Percentiles rank a stretch among this genome's conserved stretches.
Conservation (phyloP, 2,888 invertebrate genomes). For the Nomada ruficornis region DNA sequence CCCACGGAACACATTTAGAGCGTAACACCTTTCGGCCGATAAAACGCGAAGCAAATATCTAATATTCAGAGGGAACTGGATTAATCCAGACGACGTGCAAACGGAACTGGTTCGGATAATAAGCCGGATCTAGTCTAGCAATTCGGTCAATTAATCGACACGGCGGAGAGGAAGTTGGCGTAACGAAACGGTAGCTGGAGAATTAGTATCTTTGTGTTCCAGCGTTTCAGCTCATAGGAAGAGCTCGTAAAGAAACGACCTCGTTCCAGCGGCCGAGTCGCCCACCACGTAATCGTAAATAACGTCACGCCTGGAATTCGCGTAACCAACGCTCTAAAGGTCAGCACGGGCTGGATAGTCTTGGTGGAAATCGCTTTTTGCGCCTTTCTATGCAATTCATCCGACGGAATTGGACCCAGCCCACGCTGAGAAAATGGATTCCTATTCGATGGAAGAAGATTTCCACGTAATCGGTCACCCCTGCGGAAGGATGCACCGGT, state of each 20-base stretch:
- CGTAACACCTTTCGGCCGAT: too few species aligned
- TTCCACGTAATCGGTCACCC: background rate
- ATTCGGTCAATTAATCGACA: constrained; percentile 38
- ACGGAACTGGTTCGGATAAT: constrained; percentile 6
- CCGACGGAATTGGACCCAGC: constrained; percentile 39
- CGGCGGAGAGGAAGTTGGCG: background rate
- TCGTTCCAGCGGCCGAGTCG: background rate
- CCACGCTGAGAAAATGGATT: constrained; percentile 38
- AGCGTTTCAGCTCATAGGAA: constrained; percentile 6
- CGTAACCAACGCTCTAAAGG: constrained; percentile 12
- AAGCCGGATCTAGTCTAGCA: constrained; percentile 2
- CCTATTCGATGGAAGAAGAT: background rate
- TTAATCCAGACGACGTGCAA: constrained; percentile 25
- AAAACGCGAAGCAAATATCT: constrained; percentile 16
- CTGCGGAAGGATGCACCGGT: constrained; percentile 7
- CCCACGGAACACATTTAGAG: background rate
- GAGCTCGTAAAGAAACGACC: constrained; percentile 15
- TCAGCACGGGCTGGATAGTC: background rate
- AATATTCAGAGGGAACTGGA: constrained; percentile 22
- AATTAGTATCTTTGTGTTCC: constrained; percentile 24
- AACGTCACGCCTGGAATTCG: constrained; percentile 16
- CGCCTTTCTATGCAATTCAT: constrained; percentile 48
- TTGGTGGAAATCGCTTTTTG: background rate
- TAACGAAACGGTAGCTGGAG: background rate
- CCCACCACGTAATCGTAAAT: constrained; percentile 15